Conservation (phyloP, 2,797 vertebrate genomes). For the Sitta carolinensis region DNA sequence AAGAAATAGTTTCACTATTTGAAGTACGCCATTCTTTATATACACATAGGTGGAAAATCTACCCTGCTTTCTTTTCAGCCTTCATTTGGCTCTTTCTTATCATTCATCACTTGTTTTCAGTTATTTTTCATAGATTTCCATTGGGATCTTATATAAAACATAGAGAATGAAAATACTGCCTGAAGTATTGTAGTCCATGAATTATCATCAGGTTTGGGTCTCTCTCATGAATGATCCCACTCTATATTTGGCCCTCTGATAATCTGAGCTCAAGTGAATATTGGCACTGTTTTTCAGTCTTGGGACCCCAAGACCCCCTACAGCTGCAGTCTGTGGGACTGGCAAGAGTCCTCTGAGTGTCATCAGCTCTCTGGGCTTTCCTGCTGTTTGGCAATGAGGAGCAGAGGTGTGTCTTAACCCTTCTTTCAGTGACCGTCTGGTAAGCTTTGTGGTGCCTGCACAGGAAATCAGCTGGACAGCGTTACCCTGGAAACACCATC, state of each 20-base stretch:
- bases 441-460: neutral
- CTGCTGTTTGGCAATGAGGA: neutral
- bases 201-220: accelerated
- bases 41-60: neutral
- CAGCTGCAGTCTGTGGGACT: accelerated
- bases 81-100: neutral
- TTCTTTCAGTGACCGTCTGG: neutral
- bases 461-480: neutral
- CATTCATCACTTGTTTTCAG: neutral
- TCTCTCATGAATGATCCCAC: too few relatives aligned
- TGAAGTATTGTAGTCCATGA: neutral
- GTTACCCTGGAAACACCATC: neutral
- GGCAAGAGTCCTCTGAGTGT: neutral
- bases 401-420: neutral
- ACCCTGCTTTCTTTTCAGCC: neutral
- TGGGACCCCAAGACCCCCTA: neutral
- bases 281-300: neutral
- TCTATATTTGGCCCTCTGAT: neutral
- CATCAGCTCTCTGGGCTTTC: accelerated
- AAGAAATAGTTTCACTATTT: neutral
- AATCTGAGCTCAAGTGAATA: neutral
- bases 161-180: neutral
- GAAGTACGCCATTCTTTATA: neutral
- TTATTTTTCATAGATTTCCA: neutral
- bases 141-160: neutral